Base-by-base conservation (phyloP, 2,888 invertebrate species). In the Tribolium freemani region DNA sequence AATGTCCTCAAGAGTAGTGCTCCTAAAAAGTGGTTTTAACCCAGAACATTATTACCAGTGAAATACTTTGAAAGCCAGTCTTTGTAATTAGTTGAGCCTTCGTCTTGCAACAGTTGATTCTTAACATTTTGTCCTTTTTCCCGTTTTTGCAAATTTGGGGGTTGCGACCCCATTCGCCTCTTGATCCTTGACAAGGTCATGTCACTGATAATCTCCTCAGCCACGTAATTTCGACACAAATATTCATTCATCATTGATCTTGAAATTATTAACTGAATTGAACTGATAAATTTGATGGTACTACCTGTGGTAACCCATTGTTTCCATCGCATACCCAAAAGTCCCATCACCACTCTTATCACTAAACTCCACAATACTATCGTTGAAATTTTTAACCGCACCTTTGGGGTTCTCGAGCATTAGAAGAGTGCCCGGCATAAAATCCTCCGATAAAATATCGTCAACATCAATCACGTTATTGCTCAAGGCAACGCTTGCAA, bases 201-300 rank as follows among this genome's bases (percentile, higher is more conserved):
- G 78, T 92, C 91, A 6, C 89, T 88, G 46, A 93, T 84, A 75
- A 94, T 93, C 86, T 93, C 91, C 79, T 93, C 92, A 0, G 93
- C 93, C 45, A 94, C 84, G 82, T 91, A 94, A 81, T 91, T 93
- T 38, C 93, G 90, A 78, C 94, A 94, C 54, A 93, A 87, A 83
- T 93, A 94, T 82, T 94, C 93, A 81, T 93, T 94, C 91, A 94
- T 93, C 89, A 91, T 92, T 84, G 90, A 89, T 80, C 93, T 93
- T 11, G 6, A 45, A 45, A 45, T 45, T 45, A 10, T 45, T 4
- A 11, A 16, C 16, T 16, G 16, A 16, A 16, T 2, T 16, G 0
- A 51, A 16, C 11, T 20, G 13, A 50, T 53, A 13, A 26, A 31
- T 10, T 31, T 6, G 9, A 31, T 57, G 54, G 69, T 8, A 76